Conservation (phyloP, 2,888 invertebrate genomes). For the Helleia helle region DNA sequence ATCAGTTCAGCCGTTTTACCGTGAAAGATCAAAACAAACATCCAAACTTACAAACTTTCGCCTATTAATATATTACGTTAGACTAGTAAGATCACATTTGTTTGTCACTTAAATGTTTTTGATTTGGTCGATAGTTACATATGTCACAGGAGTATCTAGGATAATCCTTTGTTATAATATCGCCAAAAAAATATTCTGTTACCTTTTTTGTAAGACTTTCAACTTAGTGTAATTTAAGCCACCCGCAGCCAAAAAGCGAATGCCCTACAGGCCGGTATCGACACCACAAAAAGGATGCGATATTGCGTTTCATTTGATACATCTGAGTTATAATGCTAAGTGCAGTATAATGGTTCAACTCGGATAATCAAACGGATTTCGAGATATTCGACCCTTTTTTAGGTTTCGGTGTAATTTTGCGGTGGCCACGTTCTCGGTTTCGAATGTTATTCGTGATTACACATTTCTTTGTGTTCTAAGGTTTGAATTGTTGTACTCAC, state of each 20-base stretch:
- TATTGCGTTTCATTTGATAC: slow-evolving; percentile 20
- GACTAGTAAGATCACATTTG: too few species aligned
- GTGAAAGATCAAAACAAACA: too few species aligned
- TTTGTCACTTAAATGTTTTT: too few species aligned
- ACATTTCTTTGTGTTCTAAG: background rate
- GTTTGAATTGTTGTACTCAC: too few species aligned
- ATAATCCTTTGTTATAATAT: background rate
- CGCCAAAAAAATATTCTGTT: background rate
- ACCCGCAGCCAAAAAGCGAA: slow-evolving; percentile 5
- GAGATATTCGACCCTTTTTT: slow-evolving; percentile 19
- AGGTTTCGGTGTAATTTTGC: slow-evolving; percentile 20
- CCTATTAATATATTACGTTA: too few species aligned
- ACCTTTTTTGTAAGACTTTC: background rate
- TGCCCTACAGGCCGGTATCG: slow-evolving; percentile 3
- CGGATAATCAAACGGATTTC: slow-evolving; percentile 23
- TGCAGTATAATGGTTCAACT: slow-evolving; percentile 28
- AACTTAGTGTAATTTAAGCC: slow-evolving; percentile 1
- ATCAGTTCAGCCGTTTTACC: too few species aligned
- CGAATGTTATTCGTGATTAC: slow-evolving; percentile 6
- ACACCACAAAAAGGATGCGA: slow-evolving; percentile 17
- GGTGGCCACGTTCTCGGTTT: slow-evolving; percentile 10
- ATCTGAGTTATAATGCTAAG: slow-evolving; percentile 33
- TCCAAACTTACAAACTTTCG: too few species aligned
- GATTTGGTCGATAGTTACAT: too few species aligned
- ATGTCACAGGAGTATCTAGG: background rate